Evolutionary conservation across 2,113 vertebrate genomes (phyloP).

Genomic region (Sardina pilchardus): DNA sequence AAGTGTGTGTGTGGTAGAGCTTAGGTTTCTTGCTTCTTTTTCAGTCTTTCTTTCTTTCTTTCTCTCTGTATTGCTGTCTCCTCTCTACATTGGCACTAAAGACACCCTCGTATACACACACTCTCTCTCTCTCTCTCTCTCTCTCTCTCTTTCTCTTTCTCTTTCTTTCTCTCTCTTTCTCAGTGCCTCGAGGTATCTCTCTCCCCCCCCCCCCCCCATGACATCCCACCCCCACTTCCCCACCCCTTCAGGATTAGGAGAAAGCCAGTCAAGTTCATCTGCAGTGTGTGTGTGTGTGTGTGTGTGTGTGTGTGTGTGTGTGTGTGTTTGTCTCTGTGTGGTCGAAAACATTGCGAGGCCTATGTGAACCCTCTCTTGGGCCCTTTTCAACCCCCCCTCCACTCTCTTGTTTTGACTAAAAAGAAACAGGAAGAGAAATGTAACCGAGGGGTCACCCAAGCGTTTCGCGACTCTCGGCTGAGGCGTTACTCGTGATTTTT

Average conservation of each 20-base stretch:
- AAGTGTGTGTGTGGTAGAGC: conserved; percentile 45
- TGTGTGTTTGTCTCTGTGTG: conserved; percentile 18
- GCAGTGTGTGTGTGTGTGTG: background rate
- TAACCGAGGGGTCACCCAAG: background rate
- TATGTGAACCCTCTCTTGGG: background rate
- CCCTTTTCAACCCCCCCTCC: background rate
- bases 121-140: background rate
- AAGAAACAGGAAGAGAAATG: background rate
- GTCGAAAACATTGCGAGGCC: conserved; percentile 3
- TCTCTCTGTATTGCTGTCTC: background rate
- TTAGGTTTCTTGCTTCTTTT: background rate
- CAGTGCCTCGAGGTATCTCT: background rate
- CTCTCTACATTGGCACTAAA: background rate
- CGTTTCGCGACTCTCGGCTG: background rate
- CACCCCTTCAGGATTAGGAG: background rate
- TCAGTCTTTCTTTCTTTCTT: background rate
- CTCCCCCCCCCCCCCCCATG: background rate
- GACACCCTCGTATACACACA: background rate
- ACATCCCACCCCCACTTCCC: background rate
- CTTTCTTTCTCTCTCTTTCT: background rate
- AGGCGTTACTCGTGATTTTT: background rate
- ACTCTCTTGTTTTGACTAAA: background rate
- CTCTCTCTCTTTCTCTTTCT: background rate
- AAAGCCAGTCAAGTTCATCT: background rate
- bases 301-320: background rate